Base-by-base conservation (phyloP, 2,888 invertebrate genomes). In the Charanyca ferruginea region DNA sequence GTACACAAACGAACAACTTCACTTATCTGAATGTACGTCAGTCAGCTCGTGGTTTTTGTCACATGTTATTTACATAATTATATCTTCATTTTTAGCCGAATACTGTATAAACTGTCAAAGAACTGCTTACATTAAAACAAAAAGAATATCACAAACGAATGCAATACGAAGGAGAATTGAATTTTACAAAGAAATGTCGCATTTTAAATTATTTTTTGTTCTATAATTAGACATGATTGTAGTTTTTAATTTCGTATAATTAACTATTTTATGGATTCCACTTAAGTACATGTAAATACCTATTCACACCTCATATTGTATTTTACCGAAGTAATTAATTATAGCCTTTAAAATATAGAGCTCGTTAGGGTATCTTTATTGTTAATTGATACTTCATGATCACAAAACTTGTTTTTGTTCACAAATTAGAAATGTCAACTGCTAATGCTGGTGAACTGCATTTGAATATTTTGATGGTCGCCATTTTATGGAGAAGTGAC, bases 51-150 rank as follows among this genome's bases (percentile, higher is more conserved):
- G 73, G 81, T 83, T 87, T 84, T 84, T 85, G 86, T 88, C 89
- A 88, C 87, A 87, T 87, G 87, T 60, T 86, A 83, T 86, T 87
- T 85, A 68, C 73, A 73, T 82, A 73, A 74, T 73, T 75, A 75
- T 78, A 73, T 72, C 66, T 64, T 41, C 47, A 18, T 55, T 44
- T 49, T 59, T 73, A 77, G 45, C 42, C 57, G 38, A 60, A 55
- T 69, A 20, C 42, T 75, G 22, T 44, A 66, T 67, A 23, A 67
- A 58, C 44, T 45, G 78, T 65, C 65, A 47, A 65, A 54, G 35
- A 58, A 66, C 61, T 47, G 23, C n/a, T 42, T 38, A 18, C 20
- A 22, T 3, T n/a, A 3, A 66, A 55, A 55, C 20, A 51, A 41
- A 44, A 41, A 1, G 0, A 51, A n/a, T 25, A 23, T 32, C 1